These are phyloP conservation scores for Etheostoma nigrum DNA, from an alignment of 2,797 vertebrate genomes.

Conservation along the genomic window DNA sequence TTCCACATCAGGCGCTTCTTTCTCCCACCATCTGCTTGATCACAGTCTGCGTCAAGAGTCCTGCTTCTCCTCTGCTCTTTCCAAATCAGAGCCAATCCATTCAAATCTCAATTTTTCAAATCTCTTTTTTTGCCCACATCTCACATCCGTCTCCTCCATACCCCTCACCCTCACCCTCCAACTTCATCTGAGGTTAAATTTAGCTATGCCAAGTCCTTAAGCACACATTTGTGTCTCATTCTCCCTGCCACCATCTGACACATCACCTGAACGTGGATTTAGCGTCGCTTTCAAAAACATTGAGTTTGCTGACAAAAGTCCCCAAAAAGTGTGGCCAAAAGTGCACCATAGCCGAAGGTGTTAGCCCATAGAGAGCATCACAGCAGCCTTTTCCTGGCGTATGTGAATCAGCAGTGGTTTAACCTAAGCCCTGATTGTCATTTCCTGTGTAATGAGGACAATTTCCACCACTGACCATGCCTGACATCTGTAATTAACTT, in stretches of 20 bases:
- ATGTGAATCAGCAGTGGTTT: conserved; percentile 45
- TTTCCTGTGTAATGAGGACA: conserved; percentile 58
- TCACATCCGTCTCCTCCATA: conserved; percentile 33
- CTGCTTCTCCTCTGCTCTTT: conserved; percentile 43
- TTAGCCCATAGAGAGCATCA: not conserved
- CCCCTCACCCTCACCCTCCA: not conserved
- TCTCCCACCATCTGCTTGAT: conserved; percentile 56
- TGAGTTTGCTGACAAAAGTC: not conserved
- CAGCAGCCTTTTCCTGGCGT: conserved; percentile 29
- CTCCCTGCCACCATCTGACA: not conserved
- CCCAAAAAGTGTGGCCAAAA: not conserved
- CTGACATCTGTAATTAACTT: conserved; percentile 68
- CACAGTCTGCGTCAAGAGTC: conserved; percentile 40
- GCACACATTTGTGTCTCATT: conserved; percentile 15
- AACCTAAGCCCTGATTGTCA: conserved; percentile 49
- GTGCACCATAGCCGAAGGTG: conserved; percentile 3
- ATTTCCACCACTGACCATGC: conserved; percentile 61
- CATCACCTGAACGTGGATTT: conserved; percentile 6
- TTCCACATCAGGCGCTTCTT: conserved; percentile 50
- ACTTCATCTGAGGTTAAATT: conserved; percentile 31
- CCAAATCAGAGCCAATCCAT: conserved; percentile 57
- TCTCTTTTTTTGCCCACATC: conserved; percentile 22
- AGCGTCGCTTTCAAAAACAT: not conserved
- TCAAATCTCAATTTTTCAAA: conserved; percentile 21
- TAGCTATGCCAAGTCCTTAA: conserved; percentile 12